Conservation (phyloP, 2,113 vertebrate genomes). For the Pyxicephalus adspersus region DNA sequence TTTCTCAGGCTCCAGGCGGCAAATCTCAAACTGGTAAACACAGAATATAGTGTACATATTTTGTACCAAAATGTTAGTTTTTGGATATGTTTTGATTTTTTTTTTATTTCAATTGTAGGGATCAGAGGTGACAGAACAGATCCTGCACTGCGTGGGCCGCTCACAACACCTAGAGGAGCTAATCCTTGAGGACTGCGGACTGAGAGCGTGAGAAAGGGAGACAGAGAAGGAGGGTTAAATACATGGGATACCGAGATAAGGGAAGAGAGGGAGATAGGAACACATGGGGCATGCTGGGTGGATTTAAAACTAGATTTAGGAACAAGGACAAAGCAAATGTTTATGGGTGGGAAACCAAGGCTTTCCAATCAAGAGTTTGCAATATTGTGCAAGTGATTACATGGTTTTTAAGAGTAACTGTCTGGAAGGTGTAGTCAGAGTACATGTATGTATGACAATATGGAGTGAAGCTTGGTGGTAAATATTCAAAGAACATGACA, state of each 20-base stretch:
- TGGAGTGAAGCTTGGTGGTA: too few species aligned
- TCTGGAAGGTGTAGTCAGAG: too few species aligned
- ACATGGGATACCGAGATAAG: constrained; percentile 19
- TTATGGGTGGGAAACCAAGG: background rate
- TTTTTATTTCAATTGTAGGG: constrained; percentile 67
- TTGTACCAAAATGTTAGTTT: too few species aligned
- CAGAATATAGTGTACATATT: background rate
- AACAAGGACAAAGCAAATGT: background rate
- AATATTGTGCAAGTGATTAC: background rate
- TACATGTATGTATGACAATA: too few species aligned
- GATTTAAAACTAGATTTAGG: background rate
- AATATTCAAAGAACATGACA: too few species aligned
- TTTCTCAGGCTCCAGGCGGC: constrained; percentile 90
- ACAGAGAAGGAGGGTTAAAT: constrained; percentile 40
- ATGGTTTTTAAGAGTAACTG: background rate
- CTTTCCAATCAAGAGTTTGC: too few species aligned
- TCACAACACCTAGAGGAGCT: constrained; percentile 90
- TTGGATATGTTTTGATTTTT: background rate
- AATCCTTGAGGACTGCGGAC: constrained; percentile 86
- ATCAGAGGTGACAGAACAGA: constrained; percentile 89
- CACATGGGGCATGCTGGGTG: background rate
- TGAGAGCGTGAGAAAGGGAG: constrained; percentile 81
- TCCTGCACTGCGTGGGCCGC: constrained; percentile 87
- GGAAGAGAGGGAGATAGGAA: constrained; percentile 19
- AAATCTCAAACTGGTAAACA: constrained; percentile 84